Evolutionary conservation across 2,888 invertebrate species (phyloP), one percentile per base, ranked within the genome.

Genomic region (Vannuccia rotundouncinata): DNA sequence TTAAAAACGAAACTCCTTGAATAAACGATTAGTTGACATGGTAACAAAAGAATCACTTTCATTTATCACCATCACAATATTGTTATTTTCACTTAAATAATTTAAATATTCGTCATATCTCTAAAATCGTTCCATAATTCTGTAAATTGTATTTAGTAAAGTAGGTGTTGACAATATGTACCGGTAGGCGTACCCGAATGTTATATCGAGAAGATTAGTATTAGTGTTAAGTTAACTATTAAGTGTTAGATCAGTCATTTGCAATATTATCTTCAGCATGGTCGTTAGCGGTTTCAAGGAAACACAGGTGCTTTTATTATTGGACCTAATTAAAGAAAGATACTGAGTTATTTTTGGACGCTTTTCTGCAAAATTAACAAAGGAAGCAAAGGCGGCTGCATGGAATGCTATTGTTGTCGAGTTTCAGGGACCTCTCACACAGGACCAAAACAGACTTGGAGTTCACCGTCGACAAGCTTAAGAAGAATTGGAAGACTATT

Each of bases 361-460:
- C 73, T 73, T 73, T 73, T 73, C 73, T 73, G 73, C 73, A 73
- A 73, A 73, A 28, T 2, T 73, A 27, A 73, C 25, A 28, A 73
- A 73, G 29, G 29, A 73, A 27, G 73, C 2, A 73, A 73, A 73
- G 29, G 73, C 73, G 10, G 29, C 27, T 13, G 73, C 73, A 27
- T 73, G 73, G 29, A 22, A 73, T 22, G 73, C 22, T 25, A 73
- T 73, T 73, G 25, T 45, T 45, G 45, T 45, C 17, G 45, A 45
- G 45, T 45, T 45, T 45, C 45, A 45, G 5, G 45, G 45, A 45
- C 10, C 45, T 45, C 45, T 10, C 45, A 45, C 45, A 45, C 45
- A 45, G 45, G 45, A 5, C 45, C 45, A 45, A 45, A 17, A 45
- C 45, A 45, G 45, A 45, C 45, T 45, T n/a, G 45, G 45, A 45